These are phyloP conservation scores for Danio kyathit DNA, from an alignment of 2,797 vertebrate species.

Conservation along the genomic window DNA sequence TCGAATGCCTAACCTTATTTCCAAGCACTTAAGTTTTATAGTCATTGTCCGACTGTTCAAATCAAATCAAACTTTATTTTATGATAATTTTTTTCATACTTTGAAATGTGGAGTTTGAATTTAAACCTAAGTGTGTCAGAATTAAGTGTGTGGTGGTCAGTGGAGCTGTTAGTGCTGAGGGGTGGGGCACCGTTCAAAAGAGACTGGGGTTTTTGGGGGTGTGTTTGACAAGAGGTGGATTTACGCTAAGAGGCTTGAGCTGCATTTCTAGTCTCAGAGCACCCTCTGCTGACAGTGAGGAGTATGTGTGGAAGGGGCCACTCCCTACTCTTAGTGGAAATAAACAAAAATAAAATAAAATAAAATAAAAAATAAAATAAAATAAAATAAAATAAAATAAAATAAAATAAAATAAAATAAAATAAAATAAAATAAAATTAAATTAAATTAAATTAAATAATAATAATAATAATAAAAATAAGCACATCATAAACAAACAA, in stretches of 20 bases:
- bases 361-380: not conserved
- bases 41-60: not conserved
- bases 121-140: not conserved
- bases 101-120: not conserved
- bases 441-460: not conserved
- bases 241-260: constrained; percentile 45
- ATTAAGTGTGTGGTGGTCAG: not conserved
- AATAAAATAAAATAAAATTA: not conserved
- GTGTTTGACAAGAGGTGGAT: constrained; percentile 27
- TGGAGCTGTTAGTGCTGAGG: not conserved
- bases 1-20: not conserved
- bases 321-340: constrained; percentile 47
- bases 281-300: constrained; percentile 51
- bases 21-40: not conserved
- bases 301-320: constrained; percentile 24
- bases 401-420: too few relatives aligned
- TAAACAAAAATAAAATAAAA: not conserved
- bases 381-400: not conserved
- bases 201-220: constrained; percentile 28
- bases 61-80: not conserved
- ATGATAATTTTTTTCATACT: not conserved
- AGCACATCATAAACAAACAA: too few relatives aligned
- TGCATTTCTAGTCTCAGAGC: constrained; percentile 35
- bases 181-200: constrained; percentile 55
- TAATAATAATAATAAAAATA: not conserved